phyloP scores from a whole-genome alignment of 2,113 vertebrate genomes.

The Xiphophorus couchianus region DNA sequence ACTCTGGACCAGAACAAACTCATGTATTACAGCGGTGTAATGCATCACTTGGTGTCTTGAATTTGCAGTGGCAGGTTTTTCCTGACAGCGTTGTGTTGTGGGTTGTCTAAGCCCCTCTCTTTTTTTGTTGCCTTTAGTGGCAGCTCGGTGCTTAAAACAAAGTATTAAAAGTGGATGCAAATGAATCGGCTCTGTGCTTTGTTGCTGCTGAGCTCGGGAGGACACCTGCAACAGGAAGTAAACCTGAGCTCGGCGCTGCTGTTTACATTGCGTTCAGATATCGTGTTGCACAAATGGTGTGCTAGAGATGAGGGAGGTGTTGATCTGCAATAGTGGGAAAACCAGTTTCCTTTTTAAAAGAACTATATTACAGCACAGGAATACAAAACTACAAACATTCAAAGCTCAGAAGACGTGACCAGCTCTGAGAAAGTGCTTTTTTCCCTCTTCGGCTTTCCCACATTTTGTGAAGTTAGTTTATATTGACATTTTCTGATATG shows the following conservation, averaged over 20 bases:
- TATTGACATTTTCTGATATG: too few relatives aligned
- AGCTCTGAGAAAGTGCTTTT: not conserved
- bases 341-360: not conserved
- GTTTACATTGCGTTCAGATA: constrained; percentile 8
- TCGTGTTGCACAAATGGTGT: not conserved
- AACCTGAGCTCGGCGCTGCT: constrained; percentile 23
- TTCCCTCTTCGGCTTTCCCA: too few relatives aligned
- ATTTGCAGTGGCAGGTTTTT: not conserved
- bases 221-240: constrained; percentile 41
- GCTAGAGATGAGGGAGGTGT: not conserved
- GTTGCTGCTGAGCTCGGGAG: constrained; percentile 10
- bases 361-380: not conserved
- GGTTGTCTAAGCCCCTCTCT: not conserved
- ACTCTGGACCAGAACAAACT: not conserved
- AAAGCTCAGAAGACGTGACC: not conserved
- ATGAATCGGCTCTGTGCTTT: constrained; percentile 44
- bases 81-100: not conserved
- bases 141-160: constrained; percentile 34
- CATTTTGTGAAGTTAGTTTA: too few relatives aligned
- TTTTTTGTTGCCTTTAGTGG: constrained; percentile 7
- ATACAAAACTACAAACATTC: not conserved
- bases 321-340: not conserved
- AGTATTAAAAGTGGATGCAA: constrained; percentile 63
- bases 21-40: not conserved
- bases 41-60: constrained; percentile 6